Conservation (phyloP, 2,888 invertebrate genomes). For the Epirrhoe alternata region DNA sequence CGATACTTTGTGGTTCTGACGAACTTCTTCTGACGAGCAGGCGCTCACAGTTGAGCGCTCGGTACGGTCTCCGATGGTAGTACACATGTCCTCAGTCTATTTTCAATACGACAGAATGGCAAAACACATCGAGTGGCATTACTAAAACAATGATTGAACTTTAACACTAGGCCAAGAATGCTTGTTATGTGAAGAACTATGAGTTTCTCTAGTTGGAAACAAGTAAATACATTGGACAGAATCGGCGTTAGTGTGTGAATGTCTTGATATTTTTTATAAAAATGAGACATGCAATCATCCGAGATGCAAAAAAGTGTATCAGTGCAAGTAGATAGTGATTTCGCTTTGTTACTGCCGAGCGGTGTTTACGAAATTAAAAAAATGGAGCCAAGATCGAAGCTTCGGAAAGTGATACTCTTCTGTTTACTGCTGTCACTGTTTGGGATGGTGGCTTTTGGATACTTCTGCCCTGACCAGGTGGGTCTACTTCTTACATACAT, state of each 20-base stretch:
- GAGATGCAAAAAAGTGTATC: slow-evolving; percentile 91
- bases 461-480: slow-evolving; percentile 95
- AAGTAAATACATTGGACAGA: slow-evolving; percentile 51
- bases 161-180: slow-evolving; percentile 55
- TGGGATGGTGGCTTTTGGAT: slow-evolving; percentile 95
- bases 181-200: slow-evolving; percentile 58
- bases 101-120: slow-evolving; percentile 47
- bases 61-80: slow-evolving; percentile 45
- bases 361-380: slow-evolving; percentile 92
- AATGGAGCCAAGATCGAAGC: slow-evolving; percentile 93
- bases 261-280: slow-evolving; percentile 73
- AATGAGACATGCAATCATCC: slow-evolving; percentile 84
- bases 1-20: slow-evolving; percentile 44
- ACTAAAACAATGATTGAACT: slow-evolving; percentile 65
- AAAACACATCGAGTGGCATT: slow-evolving; percentile 52
- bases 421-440: slow-evolving; percentile 93
- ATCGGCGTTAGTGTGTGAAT: slow-evolving; percentile 59
- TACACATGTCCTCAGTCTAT: slow-evolving; percentile 50
- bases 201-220: slow-evolving; percentile 48
- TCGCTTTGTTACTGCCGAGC: slow-evolving; percentile 90
- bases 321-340: slow-evolving; percentile 94
- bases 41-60: slow-evolving; percentile 47
- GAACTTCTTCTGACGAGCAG: slow-evolving; percentile 36
- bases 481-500: slow-evolving; percentile 51
- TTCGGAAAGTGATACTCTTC: slow-evolving; percentile 92